Evolutionary conservation across 2,797 vertebrate genomes (phyloP).

Genomic region (Gambelia wislizenii): DNA sequence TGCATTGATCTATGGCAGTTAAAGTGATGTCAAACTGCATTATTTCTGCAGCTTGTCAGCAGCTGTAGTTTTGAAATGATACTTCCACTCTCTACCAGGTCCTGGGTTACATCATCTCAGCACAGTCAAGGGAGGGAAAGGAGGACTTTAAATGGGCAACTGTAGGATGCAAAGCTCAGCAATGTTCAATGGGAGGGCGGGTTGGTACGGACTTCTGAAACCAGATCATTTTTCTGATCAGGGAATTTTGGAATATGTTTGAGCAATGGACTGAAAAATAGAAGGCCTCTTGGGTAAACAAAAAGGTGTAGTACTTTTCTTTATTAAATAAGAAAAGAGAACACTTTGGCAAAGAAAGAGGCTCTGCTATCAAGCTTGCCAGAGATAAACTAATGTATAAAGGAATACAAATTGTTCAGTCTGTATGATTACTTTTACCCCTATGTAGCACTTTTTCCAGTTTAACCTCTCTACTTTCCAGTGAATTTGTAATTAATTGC

Average conservation of each 20-base stretch:
- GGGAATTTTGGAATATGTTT: slow-evolving; percentile 16
- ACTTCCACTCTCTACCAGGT: neutral
- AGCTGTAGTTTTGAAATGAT: neutral
- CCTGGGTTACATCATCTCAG: neutral
- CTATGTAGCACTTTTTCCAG: neutral
- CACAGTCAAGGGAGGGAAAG: neutral
- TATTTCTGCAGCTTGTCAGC: too few species aligned
- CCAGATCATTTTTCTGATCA: slow-evolving; percentile 34
- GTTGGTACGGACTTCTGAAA: slow-evolving; percentile 33
- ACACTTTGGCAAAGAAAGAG: slow-evolving; percentile 19
- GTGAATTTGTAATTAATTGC: neutral
- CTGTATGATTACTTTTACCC: slow-evolving; percentile 13
- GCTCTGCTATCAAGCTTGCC: slow-evolving; percentile 27
- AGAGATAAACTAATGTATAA: slow-evolving; percentile 11
- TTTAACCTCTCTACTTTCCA: neutral
- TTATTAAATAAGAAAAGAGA: slow-evolving; percentile 34
- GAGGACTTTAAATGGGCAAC: slow-evolving; percentile 66
- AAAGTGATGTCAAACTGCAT: too few species aligned
- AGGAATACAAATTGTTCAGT: neutral
- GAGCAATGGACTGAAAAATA: slow-evolving; percentile 42
- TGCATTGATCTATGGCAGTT: too few species aligned
- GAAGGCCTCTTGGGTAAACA: slow-evolving; percentile 20
- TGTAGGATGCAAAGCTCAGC: slow-evolving; percentile 33
- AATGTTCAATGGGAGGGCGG: neutral
- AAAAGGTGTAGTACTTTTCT: slow-evolving; percentile 25